A percentile compares a stretch with the other conserved stretches of the same genome.
Conservation (phyloP, 2,888 invertebrate species). For the Minunthozetes semirufus region DNA sequence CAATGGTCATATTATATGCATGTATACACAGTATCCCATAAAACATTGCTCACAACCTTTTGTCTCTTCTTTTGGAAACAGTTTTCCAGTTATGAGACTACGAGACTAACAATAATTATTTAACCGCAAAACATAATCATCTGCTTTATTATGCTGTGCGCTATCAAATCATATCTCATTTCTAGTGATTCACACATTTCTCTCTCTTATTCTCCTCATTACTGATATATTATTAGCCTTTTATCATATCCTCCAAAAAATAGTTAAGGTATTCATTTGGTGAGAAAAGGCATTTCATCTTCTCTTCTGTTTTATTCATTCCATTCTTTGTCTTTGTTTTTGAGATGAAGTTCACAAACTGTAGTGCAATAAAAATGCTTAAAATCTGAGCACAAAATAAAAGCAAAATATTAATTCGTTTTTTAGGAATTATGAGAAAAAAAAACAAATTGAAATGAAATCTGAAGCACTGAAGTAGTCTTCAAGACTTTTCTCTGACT, state of each 20-base stretch:
- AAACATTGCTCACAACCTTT: slow-evolving; percentile 6
- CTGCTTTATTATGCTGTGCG: neutral
- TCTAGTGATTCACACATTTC: neutral
- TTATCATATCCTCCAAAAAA: slow-evolving; percentile 16
- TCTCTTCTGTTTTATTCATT: neutral
- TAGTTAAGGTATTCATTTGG: slow-evolving; percentile 4
- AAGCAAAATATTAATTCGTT: neutral
- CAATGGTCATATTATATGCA: slow-evolving; percentile 30
- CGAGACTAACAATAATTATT: slow-evolving; percentile 27
- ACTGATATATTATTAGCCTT: slow-evolving; percentile 17
- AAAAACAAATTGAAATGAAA: too few species aligned
- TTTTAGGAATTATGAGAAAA: neutral
- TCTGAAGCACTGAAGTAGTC: too few species aligned
- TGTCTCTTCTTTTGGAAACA: neutral
- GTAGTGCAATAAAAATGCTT: neutral
- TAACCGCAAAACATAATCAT: slow-evolving; percentile 19
- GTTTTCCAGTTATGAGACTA: too few species aligned
- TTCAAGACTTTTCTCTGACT: too few species aligned
- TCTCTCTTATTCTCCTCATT: neutral
- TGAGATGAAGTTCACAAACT: slow-evolving; percentile 1
- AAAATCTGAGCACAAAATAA: neutral
- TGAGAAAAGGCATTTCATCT: neutral
- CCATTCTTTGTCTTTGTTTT: slow-evolving; percentile 2
- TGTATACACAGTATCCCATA: slow-evolving; percentile 19
- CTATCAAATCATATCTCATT: slow-evolving; percentile 7